Percentiles rank a stretch among this genome's conserved stretches.
These are phyloP conservation scores for Crocallis elinguaria DNA, from an alignment of 2,888 invertebrate genomes.

Conservation along the genomic window DNA sequence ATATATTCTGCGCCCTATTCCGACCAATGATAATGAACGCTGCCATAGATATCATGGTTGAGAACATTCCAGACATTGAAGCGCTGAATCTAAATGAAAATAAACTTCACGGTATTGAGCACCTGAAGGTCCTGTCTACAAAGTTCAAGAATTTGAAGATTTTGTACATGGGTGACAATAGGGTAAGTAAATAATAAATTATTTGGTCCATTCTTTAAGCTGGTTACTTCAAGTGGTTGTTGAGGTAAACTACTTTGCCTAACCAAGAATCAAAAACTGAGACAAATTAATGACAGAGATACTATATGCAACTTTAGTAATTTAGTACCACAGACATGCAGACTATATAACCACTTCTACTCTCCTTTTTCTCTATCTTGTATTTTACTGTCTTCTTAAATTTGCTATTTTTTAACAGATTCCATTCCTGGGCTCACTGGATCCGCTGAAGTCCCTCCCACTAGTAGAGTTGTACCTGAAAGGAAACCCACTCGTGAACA, in stretches of 20 bases:
- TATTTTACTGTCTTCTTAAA: not conserved
- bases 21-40: constrained; percentile 89
- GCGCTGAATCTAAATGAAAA: constrained; percentile 93
- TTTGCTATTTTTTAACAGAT: constrained; percentile 80
- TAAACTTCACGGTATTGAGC: constrained; percentile 88
- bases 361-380: too few species aligned
- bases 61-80: constrained; percentile 92
- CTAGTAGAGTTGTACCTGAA: constrained; percentile 91
- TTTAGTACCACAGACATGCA: too few species aligned
- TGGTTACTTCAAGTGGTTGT: too few species aligned
- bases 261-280: too few species aligned
- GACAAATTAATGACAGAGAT: too few species aligned
- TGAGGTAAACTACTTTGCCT: too few species aligned
- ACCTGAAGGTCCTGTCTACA: constrained; percentile 86
- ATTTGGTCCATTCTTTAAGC: not conserved
- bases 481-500: constrained; percentile 92
- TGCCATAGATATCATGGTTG: constrained; percentile 91
- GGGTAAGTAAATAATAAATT: constrained; percentile 78
- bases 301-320: too few species aligned
- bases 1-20: constrained; percentile 90
- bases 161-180: constrained; percentile 92
- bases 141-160: constrained; percentile 90
- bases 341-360: too few species aligned
- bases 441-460: constrained; percentile 88
- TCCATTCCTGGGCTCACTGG: constrained; percentile 86